phyloP scores from a whole-genome alignment of 2,888 invertebrate species.

The Abscondita cerata region DNA sequence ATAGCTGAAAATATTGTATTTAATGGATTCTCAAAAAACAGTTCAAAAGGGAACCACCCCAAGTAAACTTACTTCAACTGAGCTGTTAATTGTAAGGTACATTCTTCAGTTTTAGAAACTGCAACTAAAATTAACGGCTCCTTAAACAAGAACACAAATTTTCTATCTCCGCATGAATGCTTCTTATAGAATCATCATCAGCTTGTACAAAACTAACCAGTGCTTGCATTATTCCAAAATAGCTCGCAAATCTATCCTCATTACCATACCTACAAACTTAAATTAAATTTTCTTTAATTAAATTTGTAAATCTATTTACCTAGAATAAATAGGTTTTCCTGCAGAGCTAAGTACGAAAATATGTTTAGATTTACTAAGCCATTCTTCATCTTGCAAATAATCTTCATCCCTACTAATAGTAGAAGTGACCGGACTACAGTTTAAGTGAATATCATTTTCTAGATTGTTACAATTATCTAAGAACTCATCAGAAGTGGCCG shows the following conservation, averaged over 20 bases:
- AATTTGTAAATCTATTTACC: too few species aligned
- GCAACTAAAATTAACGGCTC: slow-evolving; percentile 92
- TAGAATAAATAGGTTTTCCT: slow-evolving; percentile 95
- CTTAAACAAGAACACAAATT: slow-evolving; percentile 89
- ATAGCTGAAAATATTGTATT: slow-evolving; percentile 69
- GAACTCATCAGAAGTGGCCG: slow-evolving; percentile 40
- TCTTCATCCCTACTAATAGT: slow-evolving; percentile 62
- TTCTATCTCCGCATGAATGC: slow-evolving; percentile 86
- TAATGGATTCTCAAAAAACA: too few species aligned
- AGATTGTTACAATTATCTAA: slow-evolving; percentile 44
- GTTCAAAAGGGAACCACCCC: too few species aligned
- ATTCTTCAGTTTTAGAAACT: slow-evolving; percentile 83
- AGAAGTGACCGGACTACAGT: slow-evolving; percentile 27
- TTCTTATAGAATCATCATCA: slow-evolving; percentile 83
- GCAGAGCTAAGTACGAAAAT: slow-evolving; percentile 94
- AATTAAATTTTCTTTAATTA: neutral
- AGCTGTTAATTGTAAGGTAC: slow-evolving; percentile 80
- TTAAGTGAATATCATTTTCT: slow-evolving; percentile 41
- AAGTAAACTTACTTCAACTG: slow-evolving; percentile 75
- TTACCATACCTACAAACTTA: slow-evolving; percentile 74
- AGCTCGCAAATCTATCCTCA: slow-evolving; percentile 92
- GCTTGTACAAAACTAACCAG: slow-evolving; percentile 89
- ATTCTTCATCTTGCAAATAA: slow-evolving; percentile 73
- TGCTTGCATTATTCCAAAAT: slow-evolving; percentile 95
- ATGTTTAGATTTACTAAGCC: slow-evolving; percentile 86